phyloP scores from a whole-genome alignment of 2,113 vertebrate genomes.

The Calonectris borealis region DNA sequence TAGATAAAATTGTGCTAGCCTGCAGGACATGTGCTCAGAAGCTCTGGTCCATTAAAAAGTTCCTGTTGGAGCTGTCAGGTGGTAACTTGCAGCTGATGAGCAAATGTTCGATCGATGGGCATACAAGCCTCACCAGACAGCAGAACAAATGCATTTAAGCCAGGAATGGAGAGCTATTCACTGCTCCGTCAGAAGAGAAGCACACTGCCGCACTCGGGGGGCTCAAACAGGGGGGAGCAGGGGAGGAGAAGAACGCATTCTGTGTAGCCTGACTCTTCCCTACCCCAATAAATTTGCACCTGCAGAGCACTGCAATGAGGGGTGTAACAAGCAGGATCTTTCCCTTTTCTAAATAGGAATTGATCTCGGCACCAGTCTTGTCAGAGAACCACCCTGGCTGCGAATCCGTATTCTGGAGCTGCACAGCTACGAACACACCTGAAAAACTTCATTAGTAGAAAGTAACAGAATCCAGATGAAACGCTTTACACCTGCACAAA shows the following conservation, averaged over 20 bases:
- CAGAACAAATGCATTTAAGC: neutral
- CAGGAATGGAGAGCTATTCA: neutral
- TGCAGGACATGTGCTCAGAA: neutral
- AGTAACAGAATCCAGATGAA: neutral
- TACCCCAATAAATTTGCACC: neutral
- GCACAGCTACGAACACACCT: neutral
- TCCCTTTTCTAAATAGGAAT: neutral
- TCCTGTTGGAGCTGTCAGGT: neutral
- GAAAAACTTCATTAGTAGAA: neutral
- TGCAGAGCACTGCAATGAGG: neutral
- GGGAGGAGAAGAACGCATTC: neutral
- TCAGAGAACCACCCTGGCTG: neutral
- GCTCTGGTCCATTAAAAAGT: neutral
- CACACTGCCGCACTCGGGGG: fast-evolving
- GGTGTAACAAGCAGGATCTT: neutral
- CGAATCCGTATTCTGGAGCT: neutral
- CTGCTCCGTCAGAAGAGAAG: neutral
- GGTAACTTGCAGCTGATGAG: neutral
- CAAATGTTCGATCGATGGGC: neutral
- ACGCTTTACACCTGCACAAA: neutral
- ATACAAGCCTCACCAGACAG: neutral
- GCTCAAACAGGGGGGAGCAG: too few species aligned
- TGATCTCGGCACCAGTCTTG: neutral
- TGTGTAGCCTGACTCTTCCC: neutral
- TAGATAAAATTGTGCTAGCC: neutral